Evolutionary conservation across 2,113 vertebrate genomes (phyloP).

Genomic region (Mustelus asterias): DNA sequence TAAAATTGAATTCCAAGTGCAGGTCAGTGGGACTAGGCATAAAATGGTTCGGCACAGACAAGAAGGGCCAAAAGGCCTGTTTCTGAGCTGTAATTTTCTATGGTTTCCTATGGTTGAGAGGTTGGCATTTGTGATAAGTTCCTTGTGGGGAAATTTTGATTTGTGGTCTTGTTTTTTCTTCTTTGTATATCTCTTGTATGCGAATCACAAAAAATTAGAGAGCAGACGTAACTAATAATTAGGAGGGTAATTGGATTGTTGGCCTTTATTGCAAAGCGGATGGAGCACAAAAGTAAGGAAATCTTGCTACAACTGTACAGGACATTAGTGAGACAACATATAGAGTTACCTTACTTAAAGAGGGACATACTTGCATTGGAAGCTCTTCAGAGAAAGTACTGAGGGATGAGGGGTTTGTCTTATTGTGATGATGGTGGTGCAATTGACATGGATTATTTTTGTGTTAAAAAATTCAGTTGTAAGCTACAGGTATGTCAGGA

Average conservation of each 20-base stretch:
- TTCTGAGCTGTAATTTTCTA: no score
- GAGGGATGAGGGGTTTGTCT: not conserved
- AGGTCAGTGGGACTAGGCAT: no score
- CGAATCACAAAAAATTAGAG: not conserved
- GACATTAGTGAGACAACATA: not conserved
- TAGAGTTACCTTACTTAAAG: not conserved
- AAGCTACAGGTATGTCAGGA: no score
- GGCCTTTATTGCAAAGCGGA: not conserved
- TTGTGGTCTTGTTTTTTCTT: not conserved
- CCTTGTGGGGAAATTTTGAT: not conserved
- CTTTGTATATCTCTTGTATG: not conserved
- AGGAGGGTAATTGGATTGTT: not conserved
- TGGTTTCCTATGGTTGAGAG: conserved; percentile 30
- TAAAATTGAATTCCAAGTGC: no score
- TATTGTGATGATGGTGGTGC: not conserved
- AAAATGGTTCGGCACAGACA: no score
- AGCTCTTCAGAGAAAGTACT: not conserved
- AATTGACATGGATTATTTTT: no score
- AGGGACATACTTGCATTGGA: not conserved
- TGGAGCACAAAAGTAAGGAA: not conserved
- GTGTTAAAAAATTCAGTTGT: no score
- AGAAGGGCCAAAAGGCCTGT: no score
- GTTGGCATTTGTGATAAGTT: conserved; percentile 21
- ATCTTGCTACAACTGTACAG: not conserved
- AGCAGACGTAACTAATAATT: not conserved